Conservation (phyloP, 2,797 vertebrate genomes). For the Paramormyrops hopkinsi region DNA sequence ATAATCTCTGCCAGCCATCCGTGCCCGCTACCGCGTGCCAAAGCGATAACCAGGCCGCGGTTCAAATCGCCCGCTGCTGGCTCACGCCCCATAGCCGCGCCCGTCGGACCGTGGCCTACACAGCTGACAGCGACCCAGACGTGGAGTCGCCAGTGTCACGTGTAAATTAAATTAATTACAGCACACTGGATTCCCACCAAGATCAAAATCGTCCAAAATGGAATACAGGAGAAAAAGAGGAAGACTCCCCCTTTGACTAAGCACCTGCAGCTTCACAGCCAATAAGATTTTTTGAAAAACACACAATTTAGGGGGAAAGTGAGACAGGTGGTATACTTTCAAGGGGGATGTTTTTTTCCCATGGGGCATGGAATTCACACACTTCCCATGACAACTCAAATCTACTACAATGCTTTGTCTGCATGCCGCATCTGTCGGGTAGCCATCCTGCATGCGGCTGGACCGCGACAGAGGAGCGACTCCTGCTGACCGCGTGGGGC, state of each 20-base stretch:
- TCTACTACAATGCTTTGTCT: not conserved
- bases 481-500: not conserved
- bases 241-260: not conserved
- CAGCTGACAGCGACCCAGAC: not conserved
- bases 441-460: too few relatives aligned
- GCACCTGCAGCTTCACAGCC: slow-evolving; percentile 25
- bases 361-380: not conserved
- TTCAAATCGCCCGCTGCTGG: slow-evolving; percentile 54
- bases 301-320: not conserved
- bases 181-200: not conserved
- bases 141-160: not conserved
- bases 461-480: too few relatives aligned
- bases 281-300: slow-evolving; percentile 20
- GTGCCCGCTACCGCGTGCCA: not conserved
- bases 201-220: not conserved
- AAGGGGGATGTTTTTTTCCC: not conserved
- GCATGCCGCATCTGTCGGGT: slow-evolving; percentile 49
- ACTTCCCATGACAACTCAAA: not conserved
- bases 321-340: not conserved
- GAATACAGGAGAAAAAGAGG: not conserved
- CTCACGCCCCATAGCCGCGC: slow-evolving; percentile 51
- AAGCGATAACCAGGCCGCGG: slow-evolving; percentile 52
- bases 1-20: not conserved
- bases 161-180: not conserved
- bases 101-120: slow-evolving; percentile 46